Base-by-base conservation (phyloP, 2,888 invertebrate species). In the Eupithecia centaureata region DNA sequence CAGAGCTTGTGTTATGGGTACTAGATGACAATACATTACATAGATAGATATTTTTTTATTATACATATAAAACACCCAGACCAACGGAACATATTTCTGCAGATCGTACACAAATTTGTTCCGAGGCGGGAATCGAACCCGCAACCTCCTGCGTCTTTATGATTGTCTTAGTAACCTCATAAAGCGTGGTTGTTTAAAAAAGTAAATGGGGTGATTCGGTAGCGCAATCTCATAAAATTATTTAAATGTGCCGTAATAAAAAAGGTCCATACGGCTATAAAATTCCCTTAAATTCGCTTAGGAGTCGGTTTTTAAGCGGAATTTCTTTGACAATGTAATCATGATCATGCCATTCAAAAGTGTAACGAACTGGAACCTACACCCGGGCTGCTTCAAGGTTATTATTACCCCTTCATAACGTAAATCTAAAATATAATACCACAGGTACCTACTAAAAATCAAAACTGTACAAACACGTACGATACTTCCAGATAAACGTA, bases 161-260 rank as follows among this genome's bases (percentile, higher is more conserved):
- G 52, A 68, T 68, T 68, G 62, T 68, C 65, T 68, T 65, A 68
- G 65, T 68, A 65, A 58, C 68, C 68, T 65, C 65, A 65, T 68
- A 81, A 85, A 87, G 79, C 79, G 77, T 76, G 82, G 84, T 82
- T 86, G 82, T 85, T 87, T 84, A 83, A 86, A 87, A 87, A 88
- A 86, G 83, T 81, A 87, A 89, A 88, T 88, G 83, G 86, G 86
- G 86, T 85, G 86, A 87, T 90, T 87, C 83, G 83, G 84, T 77
- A 81, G 86, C 82, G 87, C 86, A 89, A 89, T 90, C 89, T 86
- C 88, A 86, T 90, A 90, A 90, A 90, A 90, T 90, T 89, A 91
- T 90, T 90, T 90, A 88, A 91, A 89, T 88, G 88, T 83, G 84
- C 84, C 70, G 88, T 84, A 89, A 88, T 91, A 90, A 90, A 89